A percentile compares a stretch with the other conserved stretches of the same genome.
These are phyloP conservation scores for Poeciliopsis gracilis DNA, from an alignment of 2,797 vertebrate species.

Conservation along the genomic window DNA sequence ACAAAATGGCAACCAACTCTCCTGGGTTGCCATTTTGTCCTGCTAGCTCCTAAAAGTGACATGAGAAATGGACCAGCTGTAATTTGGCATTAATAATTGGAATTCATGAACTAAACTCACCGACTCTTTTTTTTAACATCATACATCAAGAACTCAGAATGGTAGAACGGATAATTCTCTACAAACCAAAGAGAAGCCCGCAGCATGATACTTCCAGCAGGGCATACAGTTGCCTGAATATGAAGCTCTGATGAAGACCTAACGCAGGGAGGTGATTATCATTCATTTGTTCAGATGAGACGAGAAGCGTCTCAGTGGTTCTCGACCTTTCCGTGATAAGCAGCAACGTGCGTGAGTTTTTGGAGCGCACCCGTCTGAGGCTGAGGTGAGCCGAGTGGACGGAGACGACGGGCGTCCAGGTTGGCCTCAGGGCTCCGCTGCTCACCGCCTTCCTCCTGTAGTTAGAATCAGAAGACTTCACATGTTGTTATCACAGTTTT, in stretches of 20 bases:
- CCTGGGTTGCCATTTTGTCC: no score
- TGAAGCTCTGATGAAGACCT: neutral
- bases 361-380: conserved; percentile 44
- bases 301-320: neutral
- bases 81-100: no score
- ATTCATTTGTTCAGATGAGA: neutral
- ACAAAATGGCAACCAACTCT: no score
- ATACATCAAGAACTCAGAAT: no score
- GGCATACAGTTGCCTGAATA: neutral
- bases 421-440: conserved; percentile 45
- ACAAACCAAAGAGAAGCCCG: neutral
- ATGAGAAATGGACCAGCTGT: no score
- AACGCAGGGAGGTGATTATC: neutral
- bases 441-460: conserved; percentile 53
- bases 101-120: no score
- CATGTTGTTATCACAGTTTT: neutral
- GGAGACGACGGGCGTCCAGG: conserved; percentile 31
- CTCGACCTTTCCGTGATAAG: neutral
- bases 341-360: neutral
- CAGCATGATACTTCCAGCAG: neutral
- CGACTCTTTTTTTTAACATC: no score
- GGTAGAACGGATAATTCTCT: no score
- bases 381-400: conserved; percentile 26
- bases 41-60: no score
- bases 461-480: neutral